A percentile compares a stretch with the other conserved stretches of the same genome.
phyloP scores from a whole-genome alignment of 2,113 vertebrate genomes.

The Shinisaurus crocodilurus region DNA sequence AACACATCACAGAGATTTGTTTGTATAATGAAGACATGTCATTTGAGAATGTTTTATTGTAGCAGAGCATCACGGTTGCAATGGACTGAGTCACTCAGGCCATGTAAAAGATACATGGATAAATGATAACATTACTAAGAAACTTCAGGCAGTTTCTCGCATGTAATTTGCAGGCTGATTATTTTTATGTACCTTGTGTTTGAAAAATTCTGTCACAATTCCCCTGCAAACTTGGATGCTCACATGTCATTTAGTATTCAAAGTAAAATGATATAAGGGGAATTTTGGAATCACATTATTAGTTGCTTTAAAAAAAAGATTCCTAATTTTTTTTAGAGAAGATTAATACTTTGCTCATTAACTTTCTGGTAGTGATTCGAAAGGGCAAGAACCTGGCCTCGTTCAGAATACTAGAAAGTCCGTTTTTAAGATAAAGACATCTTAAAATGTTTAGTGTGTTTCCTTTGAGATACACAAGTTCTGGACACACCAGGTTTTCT shows the following conservation, averaged over 20 bases:
- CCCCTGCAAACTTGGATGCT: slow-evolving; percentile 40
- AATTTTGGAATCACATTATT: slow-evolving; percentile 37
- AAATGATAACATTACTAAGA: background rate
- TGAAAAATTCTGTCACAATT: slow-evolving; percentile 49
- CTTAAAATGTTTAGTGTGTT: slow-evolving; percentile 17
- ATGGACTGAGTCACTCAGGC: background rate
- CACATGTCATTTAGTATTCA: slow-evolving; percentile 29
- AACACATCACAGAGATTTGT: background rate
- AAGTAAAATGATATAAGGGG: slow-evolving; percentile 51
- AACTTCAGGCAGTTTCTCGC: slow-evolving; percentile 38
- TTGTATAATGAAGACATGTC: background rate
- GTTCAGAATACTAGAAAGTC: slow-evolving; percentile 19
- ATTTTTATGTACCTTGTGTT: slow-evolving; percentile 11
- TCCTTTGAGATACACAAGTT: slow-evolving; percentile 11
- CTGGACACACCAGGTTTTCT: background rate
- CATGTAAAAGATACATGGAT: background rate
- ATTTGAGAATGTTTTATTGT: background rate
- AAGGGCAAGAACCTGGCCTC: slow-evolving; percentile 18
- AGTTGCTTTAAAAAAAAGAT: slow-evolving; percentile 32
- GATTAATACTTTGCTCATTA: slow-evolving; percentile 53
- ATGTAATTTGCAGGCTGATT: background rate
- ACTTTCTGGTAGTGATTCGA: slow-evolving; percentile 45
- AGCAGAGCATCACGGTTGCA: background rate
- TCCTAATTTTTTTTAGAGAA: slow-evolving; percentile 45
- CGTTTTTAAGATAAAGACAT: slow-evolving; percentile 36